Evolutionary conservation across 2,113 vertebrate genomes (phyloP).

Genomic region (Chlorocebus sabaeus): DNA sequence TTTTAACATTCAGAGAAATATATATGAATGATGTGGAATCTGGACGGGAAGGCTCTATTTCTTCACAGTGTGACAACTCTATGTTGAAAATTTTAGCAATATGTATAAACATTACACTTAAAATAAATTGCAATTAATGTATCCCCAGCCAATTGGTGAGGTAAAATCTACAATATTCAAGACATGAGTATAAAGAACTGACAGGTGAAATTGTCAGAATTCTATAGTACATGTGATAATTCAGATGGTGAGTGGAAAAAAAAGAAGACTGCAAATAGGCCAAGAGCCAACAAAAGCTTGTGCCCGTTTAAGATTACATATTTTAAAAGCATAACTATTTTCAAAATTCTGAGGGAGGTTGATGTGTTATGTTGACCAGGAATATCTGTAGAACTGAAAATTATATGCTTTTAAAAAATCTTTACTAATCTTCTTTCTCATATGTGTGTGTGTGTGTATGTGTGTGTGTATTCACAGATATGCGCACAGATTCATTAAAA

Average conservation of each 20-base stretch:
- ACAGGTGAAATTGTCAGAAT: slow-evolving; percentile 10
- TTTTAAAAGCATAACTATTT: neutral
- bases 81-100: neutral
- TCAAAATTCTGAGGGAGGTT: neutral
- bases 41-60: neutral
- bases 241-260: neutral
- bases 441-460: no score
- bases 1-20: neutral
- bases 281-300: neutral
- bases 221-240: neutral
- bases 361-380: neutral
- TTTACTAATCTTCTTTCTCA: neutral
- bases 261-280: neutral
- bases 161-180: neutral
- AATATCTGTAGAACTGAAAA: neutral
- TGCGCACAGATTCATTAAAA: neutral
- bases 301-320: neutral
- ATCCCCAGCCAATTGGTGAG: neutral
- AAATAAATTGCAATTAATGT: neutral
- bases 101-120: neutral
- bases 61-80: neutral
- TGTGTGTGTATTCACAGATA: neutral
- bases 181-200: neutral
- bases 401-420: neutral
- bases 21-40: neutral